Evolutionary conservation across 1,140 invertebrate genomes (phyloP).

Genomic region (Ceratina japonica): DNA sequence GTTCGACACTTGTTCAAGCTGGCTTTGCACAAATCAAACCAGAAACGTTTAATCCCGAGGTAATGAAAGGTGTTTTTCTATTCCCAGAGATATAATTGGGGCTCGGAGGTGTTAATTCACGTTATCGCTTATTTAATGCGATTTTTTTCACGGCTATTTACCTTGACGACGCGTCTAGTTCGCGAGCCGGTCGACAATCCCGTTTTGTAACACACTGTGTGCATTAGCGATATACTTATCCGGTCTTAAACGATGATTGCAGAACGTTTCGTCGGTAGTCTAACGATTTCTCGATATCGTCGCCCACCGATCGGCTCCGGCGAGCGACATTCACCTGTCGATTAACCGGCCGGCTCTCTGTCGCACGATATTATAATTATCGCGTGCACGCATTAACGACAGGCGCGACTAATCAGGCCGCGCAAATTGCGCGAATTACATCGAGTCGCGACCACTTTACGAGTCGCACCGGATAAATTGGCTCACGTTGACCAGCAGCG

Average conservation of each 20-base stretch:
- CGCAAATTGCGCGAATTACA: conserved; percentile 47
- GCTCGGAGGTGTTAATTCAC: neutral
- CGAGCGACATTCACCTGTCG: conserved; percentile 26
- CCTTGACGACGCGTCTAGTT: neutral
- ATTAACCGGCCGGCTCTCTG: neutral
- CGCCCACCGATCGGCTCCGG: conserved; percentile 8
- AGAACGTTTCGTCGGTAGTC: neutral
- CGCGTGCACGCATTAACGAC: conserved; percentile 35
- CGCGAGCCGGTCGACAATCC: too few relatives aligned
- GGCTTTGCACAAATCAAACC: conserved; percentile 17
- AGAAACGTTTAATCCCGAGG: conserved; percentile 19
- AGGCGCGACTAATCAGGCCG: conserved; percentile 50
- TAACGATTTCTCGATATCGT: neutral
- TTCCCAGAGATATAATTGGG: neutral
- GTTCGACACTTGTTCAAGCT: neutral
- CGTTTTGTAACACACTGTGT: too few relatives aligned
- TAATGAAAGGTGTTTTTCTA: neutral
- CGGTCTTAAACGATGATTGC: neutral
- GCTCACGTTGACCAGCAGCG: conserved; percentile 41
- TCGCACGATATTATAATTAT: conserved; percentile 46
- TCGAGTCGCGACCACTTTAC: conserved; percentile 39
- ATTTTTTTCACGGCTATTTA: neutral
- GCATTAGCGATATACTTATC: too few relatives aligned
- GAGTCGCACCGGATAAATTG: conserved; percentile 58
- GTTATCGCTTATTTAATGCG: neutral